These are phyloP conservation scores for Menura novaehollandiae DNA, from an alignment of 2,113 vertebrate species.

Conservation along the genomic window DNA sequence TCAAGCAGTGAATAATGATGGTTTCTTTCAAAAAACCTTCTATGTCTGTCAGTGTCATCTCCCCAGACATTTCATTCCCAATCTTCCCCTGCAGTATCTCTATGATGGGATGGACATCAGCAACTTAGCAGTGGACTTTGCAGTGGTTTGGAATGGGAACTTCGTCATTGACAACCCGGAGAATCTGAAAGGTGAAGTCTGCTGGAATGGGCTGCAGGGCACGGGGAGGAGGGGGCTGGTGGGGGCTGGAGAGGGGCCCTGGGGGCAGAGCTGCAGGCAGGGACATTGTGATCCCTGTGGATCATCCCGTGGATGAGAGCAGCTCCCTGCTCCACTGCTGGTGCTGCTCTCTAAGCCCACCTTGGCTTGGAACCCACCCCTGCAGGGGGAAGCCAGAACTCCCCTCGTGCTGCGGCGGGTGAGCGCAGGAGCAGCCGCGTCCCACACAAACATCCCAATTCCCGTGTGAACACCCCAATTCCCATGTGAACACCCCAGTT, in stretches of 20 bases:
- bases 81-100: constrained; percentile 80
- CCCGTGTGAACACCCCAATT: too few relatives aligned
- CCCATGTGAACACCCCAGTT: too few relatives aligned
- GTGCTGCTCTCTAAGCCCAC: neutral
- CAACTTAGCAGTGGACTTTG: constrained; percentile 93
- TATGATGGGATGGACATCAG: constrained; percentile 96
- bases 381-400: accelerated
- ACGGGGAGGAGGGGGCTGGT: neutral
- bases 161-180: constrained; percentile 98
- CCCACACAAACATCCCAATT: too few relatives aligned
- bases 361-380: neutral
- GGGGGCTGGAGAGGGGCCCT: neutral
- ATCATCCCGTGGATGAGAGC: neutral
- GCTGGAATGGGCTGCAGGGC: neutral
- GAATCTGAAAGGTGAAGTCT: constrained; percentile 85
- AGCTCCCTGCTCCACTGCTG: neutral
- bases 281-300: accelerated
- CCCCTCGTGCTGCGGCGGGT: accelerated
- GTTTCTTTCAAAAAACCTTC: neutral
- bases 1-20: neutral
- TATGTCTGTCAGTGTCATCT: neutral
- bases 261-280: neutral
- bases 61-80: neutral
- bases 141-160: constrained; percentile 98
- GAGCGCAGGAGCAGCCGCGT: neutral